Conservation (phyloP, 1,140 invertebrate genomes). For the Zaprionus taronus region DNA sequence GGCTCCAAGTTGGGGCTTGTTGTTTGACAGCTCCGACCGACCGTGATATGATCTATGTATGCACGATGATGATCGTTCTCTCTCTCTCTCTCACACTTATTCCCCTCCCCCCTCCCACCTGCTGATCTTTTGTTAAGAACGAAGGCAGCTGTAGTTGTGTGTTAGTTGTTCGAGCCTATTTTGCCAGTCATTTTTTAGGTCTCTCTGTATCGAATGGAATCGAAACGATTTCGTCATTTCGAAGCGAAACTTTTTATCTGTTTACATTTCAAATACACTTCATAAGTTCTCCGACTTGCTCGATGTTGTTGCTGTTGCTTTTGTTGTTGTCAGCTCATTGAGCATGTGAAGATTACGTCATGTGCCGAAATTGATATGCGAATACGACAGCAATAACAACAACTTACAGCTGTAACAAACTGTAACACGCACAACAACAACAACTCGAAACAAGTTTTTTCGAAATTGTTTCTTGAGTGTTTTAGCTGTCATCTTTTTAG, state of each 20-base stretch:
- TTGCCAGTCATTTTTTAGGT: conserved; percentile 29
- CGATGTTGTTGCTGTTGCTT: conserved; percentile 31
- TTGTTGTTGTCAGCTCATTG: conserved; percentile 50
- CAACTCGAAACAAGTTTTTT: conserved; percentile 39
- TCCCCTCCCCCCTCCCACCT: not conserved
- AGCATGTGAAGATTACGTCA: conserved; percentile 81
- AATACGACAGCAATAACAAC: conserved; percentile 49
- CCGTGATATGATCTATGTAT: conserved; percentile 24
- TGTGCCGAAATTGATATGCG: conserved; percentile 81
- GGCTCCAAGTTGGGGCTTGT: conserved; percentile 11
- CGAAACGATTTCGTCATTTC: conserved; percentile 29
- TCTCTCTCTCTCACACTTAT: not conserved
- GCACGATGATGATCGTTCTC: conserved; percentile 2
- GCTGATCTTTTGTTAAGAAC: not conserved
- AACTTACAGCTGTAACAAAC: conserved; percentile 52
- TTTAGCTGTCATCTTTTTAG: conserved; percentile 29
- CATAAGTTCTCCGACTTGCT: conserved; percentile 53
- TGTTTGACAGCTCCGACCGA: conserved; percentile 3
- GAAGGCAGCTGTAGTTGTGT: not conserved
- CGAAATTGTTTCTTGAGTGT: conserved; percentile 24
- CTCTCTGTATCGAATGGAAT: conserved; percentile 15
- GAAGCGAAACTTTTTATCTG: conserved; percentile 58
- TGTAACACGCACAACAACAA: conserved; percentile 54
- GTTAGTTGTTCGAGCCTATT: conserved; percentile 9
- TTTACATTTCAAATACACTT: conserved; percentile 79